Evolutionary conservation across 2,888 invertebrate species (phyloP), one percentile per base, ranked within the genome.

Genomic region (Ophonus ardosiacus): DNA sequence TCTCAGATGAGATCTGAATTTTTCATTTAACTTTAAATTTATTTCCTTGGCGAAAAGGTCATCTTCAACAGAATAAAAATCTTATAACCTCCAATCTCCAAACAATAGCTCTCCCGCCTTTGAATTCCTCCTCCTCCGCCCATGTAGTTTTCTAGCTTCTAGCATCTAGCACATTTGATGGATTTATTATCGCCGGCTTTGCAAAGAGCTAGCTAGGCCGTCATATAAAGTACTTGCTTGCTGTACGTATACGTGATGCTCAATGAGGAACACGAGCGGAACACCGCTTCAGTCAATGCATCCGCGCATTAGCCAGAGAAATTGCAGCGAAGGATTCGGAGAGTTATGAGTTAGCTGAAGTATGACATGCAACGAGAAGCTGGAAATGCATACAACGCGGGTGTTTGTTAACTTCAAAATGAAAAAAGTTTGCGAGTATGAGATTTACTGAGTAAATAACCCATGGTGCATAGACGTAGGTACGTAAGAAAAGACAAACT

Each of bases 161-260:
- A 31, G 24, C 31, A 10, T 65, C 24, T 65, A 31, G 24, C 31
- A 10, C 31, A 40, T 78, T 59, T 78, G 78, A 78, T 78, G 78
- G 57, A 78, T 78, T 78, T 78, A 78, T 78, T 78, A 78, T 78
- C 78, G 31, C n/a, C 78, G 56, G 78, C 21, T 10, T 31, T 78
- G 51, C 78, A 56, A 71, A 71, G 71, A 56, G 31, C 56, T 21
- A 40, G 43, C 51, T 40, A 2, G 21, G 18, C 17, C 43, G 24
- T 43, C 74, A 43, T 74, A 51, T 74, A 74, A 74, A 74, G 74
- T 51, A 74, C 31, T 31, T 31, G 31, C 31, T 31, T 31, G 31
- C 31, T 31, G 6, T 31, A 31, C 6, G 6, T 31, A 31, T 31
- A 31, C 31, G 31, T 7, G 15, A 40, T 13, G 43, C 15, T 71